These are phyloP conservation scores for Hylaeus volcanicus DNA, from an alignment of 1,140 invertebrate genomes.

Conservation along the genomic window DNA sequence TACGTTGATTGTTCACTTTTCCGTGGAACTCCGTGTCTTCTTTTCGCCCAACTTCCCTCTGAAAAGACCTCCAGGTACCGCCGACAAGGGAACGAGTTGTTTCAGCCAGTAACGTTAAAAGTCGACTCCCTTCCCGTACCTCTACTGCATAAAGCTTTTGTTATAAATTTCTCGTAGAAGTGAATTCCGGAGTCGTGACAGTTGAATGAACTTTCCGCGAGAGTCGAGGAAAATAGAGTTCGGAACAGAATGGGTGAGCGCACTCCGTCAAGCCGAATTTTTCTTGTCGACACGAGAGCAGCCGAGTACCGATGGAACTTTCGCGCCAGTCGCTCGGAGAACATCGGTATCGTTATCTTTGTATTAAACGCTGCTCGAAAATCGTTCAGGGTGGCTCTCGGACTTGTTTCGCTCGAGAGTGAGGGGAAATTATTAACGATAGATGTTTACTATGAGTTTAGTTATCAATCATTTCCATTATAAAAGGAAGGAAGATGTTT, in stretches of 20 bases:
- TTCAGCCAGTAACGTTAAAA: conserved; percentile 20
- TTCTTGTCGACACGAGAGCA: not conserved
- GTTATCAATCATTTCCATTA: too few relatives aligned
- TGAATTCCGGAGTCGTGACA: not conserved
- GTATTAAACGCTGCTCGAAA: too few relatives aligned
- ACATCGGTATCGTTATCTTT: too few relatives aligned
- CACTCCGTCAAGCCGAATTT: conserved; percentile 18
- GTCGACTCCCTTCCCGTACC: not conserved
- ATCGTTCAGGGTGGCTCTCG: too few relatives aligned
- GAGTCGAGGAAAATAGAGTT: conserved; percentile 1
- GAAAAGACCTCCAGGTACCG: not conserved
- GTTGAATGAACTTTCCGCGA: not conserved
- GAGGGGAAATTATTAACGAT: too few relatives aligned
- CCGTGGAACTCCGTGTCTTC: conserved; percentile 1
- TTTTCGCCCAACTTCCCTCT: conserved; percentile 2
- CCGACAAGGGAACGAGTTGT: conserved; percentile 6
- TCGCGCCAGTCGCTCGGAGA: too few relatives aligned
- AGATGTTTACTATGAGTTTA: too few relatives aligned
- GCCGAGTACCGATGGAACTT: too few relatives aligned
- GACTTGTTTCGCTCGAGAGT: too few relatives aligned
- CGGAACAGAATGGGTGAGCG: not conserved
- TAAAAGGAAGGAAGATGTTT: too few relatives aligned
- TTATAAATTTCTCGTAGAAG: conserved; percentile 2
- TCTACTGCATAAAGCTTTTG: conserved; percentile 7
- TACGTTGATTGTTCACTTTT: conserved; percentile 27